phyloP scores from a whole-genome alignment of 2,797 vertebrate genomes.

The Falco naumanni region DNA sequence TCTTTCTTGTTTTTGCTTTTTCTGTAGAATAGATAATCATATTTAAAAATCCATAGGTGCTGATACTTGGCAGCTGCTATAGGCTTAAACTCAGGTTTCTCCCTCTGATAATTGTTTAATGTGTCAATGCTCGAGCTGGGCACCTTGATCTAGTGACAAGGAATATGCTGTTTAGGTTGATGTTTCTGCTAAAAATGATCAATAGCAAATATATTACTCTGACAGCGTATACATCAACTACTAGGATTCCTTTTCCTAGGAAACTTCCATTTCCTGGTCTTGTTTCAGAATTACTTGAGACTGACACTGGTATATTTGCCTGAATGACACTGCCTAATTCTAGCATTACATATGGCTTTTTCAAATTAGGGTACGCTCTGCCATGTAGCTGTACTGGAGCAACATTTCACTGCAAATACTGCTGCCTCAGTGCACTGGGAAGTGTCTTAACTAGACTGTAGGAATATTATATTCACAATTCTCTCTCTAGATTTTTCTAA shows the following conservation, averaged over 20 bases:
- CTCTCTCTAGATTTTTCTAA: neutral
- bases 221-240: neutral
- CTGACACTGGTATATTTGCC: neutral
- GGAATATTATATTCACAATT: accelerated
- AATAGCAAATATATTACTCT: accelerated
- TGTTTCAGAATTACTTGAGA: neutral
- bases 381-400: neutral
- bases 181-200: neutral
- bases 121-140: neutral
- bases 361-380: neutral
- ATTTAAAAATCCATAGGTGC: neutral
- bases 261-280: neutral
- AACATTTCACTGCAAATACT: neutral
- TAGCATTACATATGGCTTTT: accelerated
- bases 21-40: neutral
- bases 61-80: neutral
- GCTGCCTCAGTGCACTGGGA: neutral
- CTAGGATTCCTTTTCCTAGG: neutral
- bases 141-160: neutral
- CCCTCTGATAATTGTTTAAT: neutral
- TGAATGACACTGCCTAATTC: neutral
- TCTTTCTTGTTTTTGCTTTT: neutral
- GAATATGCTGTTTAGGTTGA: neutral
- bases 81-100: neutral
- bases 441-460: neutral